Conservation (phyloP, 1,140 invertebrate species). For the Platyura marginata region DNA sequence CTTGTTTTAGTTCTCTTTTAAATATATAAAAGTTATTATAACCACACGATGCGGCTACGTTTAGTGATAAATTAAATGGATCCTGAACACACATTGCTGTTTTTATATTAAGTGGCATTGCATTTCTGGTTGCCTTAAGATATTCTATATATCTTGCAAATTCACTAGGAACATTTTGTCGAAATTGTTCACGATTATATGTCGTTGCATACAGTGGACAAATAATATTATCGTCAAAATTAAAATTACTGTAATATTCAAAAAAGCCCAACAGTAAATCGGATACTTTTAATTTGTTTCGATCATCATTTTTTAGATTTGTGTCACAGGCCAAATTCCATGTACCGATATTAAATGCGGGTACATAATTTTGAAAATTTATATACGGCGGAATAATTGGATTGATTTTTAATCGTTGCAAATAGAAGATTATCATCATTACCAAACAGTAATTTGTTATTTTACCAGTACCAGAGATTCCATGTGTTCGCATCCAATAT, state of each 20-base stretch:
- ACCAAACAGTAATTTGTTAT: neutral
- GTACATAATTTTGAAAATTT: neutral
- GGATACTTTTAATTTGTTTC: neutral
- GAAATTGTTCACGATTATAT: too few species aligned
- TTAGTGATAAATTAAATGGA: neutral
- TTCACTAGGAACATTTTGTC: too few species aligned
- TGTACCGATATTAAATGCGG: neutral
- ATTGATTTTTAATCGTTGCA: neutral
- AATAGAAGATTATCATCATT: neutral
- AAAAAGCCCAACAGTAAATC: neutral
- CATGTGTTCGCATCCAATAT: neutral
- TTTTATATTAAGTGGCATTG: neutral
- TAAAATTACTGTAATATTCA: neutral
- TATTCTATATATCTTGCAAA: too few species aligned
- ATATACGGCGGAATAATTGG: neutral
- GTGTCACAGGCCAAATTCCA: neutral
- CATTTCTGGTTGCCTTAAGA: too few species aligned
- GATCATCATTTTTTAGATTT: neutral
- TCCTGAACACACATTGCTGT: neutral
- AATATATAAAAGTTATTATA: neutral
- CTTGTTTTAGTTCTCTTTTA: neutral
- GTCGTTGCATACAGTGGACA: neutral
- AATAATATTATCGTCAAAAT: neutral
- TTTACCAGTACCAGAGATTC: neutral
- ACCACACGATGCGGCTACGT: neutral